Evolutionary conservation across 2,888 invertebrate genomes (phyloP), one percentile per base, ranked within the genome.

Genomic region (Drosophila putrida): DNA sequence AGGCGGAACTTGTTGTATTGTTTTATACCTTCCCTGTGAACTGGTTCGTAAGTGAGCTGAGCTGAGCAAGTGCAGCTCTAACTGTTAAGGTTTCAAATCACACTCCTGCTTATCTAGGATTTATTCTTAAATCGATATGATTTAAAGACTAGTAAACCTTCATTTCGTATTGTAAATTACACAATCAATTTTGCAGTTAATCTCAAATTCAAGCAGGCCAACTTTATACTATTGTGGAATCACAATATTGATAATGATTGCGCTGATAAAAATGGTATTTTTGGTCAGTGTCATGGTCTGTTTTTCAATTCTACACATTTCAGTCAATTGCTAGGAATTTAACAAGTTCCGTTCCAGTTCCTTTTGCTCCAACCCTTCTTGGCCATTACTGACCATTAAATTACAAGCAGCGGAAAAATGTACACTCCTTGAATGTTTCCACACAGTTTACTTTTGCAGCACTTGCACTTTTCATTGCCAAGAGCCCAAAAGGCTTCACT

Each of bases 391-490:
- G 54, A 44, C 69, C 79, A 76, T 75, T 76, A 78, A 74, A 69
- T 64, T 51, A 75, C 53, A 41, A 57, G 55, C 47, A 62, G n/a
- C 41, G 63, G 63, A 61, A 64, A 68, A 76, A 73, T 73, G 55
- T 71, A 47, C 68, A 88, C 83, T 88, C 67, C 84, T 83, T 78
- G 84, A 88, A 80, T 83, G 87, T 83, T 83, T 83, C 89, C 89
- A 78, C 84, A 78, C 87, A 78, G 84, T 83, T 83, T 73, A 57
- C 69, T 80, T 89, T 78, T 87, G 89, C 87, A 78, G 81, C 69
- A 78, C 89, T 88, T 87, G 87, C 89, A 83, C 71, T 78, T 83
- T 83, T 82, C 70, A 72, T 55, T 74, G 58, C 53, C 65, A 47
- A 41, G 6, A 58, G 41, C n/a, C 55, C 9, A 35, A 36, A 70